Conservation (phyloP, 2,113 vertebrate genomes). For the Alouatta palliata region DNA sequence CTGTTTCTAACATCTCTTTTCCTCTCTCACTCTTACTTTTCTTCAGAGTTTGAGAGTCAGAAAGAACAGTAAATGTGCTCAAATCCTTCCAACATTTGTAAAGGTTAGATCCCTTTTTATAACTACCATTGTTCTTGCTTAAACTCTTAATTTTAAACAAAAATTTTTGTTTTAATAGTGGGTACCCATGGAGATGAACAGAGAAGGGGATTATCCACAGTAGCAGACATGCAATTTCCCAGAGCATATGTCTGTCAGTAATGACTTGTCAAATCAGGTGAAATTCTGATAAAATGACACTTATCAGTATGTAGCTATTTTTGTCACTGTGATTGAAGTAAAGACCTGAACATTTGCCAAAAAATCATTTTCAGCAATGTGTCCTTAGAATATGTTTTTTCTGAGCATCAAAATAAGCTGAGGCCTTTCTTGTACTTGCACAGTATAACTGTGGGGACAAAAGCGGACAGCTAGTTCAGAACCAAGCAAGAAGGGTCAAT, state of each 20-base stretch:
- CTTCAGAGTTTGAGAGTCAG: background rate
- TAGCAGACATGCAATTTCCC: background rate
- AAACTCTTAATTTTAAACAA: background rate
- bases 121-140: background rate
- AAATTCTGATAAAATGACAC: background rate
- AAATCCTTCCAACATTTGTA: background rate
- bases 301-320: background rate
- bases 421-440: background rate
- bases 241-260: background rate
- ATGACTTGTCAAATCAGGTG: background rate
- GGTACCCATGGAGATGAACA: background rate
- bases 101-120: background rate
- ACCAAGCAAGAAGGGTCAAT: background rate
- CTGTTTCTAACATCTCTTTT: background rate
- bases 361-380: background rate
- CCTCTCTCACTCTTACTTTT: background rate
- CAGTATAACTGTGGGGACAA: background rate
- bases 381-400: background rate
- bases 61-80: background rate
- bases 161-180: background rate
- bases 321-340: background rate
- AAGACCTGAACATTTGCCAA: background rate
- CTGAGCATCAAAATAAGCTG: background rate
- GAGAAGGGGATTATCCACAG: background rate
- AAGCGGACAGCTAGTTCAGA: background rate